Conservation (phyloP, 2,888 invertebrate genomes). For the Argynnis bischoffii region DNA sequence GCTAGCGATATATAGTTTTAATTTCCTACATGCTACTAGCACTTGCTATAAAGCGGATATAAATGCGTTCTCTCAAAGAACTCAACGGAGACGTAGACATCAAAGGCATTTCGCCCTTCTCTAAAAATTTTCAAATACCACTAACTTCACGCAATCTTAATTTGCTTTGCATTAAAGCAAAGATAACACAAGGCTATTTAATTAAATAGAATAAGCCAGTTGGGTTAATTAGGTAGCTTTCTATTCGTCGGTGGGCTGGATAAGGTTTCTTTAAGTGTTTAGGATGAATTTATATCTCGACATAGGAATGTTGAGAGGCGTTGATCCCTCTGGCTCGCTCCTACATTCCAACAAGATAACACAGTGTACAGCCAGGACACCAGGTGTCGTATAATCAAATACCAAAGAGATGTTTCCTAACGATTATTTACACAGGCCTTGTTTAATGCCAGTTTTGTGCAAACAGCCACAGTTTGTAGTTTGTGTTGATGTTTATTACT, state of each 20-base stretch:
- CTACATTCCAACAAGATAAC: conserved; percentile 63
- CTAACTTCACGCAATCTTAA: conserved; percentile 37
- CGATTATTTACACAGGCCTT: conserved; percentile 55
- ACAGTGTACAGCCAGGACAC: conserved; percentile 33
- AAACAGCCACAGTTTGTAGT: conserved; percentile 25
- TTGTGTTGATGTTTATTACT: conserved; percentile 16
- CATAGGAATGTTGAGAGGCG: conserved; percentile 55
- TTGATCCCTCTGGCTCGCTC: conserved; percentile 42
- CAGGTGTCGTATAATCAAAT: conserved; percentile 50
- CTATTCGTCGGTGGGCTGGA: conserved; percentile 33
- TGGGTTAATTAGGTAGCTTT: conserved; percentile 33
- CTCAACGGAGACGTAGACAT: conserved; percentile 27
- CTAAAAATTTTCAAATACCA: conserved; percentile 34
- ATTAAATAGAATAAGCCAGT: conserved; percentile 37
- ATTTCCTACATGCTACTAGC: conserved; percentile 7
- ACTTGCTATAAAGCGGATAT: conserved; percentile 13
- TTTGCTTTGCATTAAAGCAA: conserved; percentile 35
- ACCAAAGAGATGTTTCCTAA: conserved; percentile 54
- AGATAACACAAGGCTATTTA: conserved; percentile 35
- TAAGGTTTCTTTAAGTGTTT: conserved; percentile 27
- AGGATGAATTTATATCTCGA: conserved; percentile 51
- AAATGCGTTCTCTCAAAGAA: conserved; percentile 30
- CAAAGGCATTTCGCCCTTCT: conserved; percentile 32
- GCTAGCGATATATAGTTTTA: conserved; percentile 3
- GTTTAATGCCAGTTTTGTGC: conserved; percentile 26